Evolutionary conservation across 2,113 vertebrate genomes (phyloP).

Genomic region (Prionailurus viverrinus): DNA sequence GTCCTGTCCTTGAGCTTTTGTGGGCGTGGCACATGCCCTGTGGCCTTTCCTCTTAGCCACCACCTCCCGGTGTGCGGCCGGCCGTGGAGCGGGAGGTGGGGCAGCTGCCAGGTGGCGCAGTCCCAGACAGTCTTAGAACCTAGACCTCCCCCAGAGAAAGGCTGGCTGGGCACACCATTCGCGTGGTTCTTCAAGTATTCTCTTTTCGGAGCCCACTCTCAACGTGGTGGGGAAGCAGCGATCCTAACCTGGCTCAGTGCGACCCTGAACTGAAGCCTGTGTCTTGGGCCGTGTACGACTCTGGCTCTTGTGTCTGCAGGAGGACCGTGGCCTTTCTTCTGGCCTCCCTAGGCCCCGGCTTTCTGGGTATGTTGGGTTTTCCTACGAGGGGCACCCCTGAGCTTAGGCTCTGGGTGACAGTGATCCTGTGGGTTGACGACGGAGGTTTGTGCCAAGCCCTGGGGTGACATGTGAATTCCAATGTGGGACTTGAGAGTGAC

Average conservation of each 20-base stretch:
- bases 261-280: not conserved
- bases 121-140: not conserved
- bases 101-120: not conserved
- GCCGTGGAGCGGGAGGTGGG: not conserved
- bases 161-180: not conserved
- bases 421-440: not conserved
- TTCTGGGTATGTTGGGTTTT: not conserved
- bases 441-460: not conserved
- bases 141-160: not conserved
- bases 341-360: not conserved
- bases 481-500: not conserved
- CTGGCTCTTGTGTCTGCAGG: not conserved
- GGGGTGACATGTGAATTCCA: not conserved
- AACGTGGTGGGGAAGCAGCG: not conserved
- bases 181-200: not conserved
- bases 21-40: not conserved
- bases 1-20: not conserved
- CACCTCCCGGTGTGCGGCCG: not conserved
- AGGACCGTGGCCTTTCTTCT: not conserved
- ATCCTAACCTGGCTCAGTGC: not conserved
- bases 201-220: not conserved
- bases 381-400: not conserved
- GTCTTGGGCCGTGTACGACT: not conserved
- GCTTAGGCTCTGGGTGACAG: not conserved
- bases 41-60: not conserved